Conservation (phyloP, 2,113 vertebrate species). For the Conger conger region DNA sequence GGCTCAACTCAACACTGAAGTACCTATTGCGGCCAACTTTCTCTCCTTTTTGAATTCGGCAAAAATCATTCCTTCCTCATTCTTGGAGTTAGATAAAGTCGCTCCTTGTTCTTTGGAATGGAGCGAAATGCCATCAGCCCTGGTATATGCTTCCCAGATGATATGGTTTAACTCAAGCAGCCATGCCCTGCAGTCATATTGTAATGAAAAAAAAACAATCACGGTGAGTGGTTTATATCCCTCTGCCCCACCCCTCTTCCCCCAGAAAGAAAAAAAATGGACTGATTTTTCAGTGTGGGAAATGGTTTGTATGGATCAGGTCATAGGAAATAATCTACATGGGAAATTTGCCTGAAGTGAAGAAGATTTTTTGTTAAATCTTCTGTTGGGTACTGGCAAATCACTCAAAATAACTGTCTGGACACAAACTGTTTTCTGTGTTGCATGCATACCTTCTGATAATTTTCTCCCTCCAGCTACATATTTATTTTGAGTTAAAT, state of each 20-base stretch:
- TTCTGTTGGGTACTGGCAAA: background rate
- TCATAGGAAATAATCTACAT: constrained; percentile 2
- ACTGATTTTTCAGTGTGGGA: background rate
- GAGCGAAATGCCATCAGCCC: background rate
- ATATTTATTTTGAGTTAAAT: too few species aligned
- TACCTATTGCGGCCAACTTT: background rate
- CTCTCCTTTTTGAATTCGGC: background rate
- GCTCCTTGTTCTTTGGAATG: background rate
- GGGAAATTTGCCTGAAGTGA: constrained; percentile 11
- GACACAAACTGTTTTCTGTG: background rate
- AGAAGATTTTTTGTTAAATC: background rate
- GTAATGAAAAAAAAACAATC: constrained; percentile 20
- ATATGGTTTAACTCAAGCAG: background rate
- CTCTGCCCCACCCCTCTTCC: background rate
- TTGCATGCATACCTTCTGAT: background rate
- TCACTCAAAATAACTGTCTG: background rate
- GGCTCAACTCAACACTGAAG: background rate
- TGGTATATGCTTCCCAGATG: background rate
- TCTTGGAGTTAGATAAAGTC: background rate
- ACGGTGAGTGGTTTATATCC: background rate
- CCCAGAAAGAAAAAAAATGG: background rate
- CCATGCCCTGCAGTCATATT: background rate
- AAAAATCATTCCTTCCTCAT: background rate
- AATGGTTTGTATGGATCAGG: background rate
- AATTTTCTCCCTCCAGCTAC: background rate